Evolutionary conservation across 1,140 invertebrate genomes (phyloP).

Genomic region (Arctopsyche grandis): DNA sequence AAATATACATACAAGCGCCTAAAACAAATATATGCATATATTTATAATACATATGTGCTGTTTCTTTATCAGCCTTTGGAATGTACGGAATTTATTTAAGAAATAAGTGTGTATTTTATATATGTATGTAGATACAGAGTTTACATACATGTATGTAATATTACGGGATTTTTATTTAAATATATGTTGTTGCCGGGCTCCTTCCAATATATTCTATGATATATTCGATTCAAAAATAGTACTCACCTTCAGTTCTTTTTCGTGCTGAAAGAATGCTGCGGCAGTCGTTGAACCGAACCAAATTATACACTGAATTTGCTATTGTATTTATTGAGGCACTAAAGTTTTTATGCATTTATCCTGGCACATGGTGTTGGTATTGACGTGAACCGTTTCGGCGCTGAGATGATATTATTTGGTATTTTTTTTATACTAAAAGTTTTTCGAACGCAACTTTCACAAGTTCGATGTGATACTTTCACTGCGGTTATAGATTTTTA

Average conservation of each 20-base stretch:
- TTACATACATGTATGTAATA: background rate
- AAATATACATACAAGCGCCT: no score
- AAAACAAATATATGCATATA: no score
- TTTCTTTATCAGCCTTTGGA: background rate
- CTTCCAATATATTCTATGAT: background rate
- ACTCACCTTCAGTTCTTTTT: conserved; percentile 16
- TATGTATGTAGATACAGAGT: no score
- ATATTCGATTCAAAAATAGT: background rate
- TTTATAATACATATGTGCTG: no score
- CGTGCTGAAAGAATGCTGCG: conserved; percentile 11
- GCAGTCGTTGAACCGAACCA: conserved; percentile 18
- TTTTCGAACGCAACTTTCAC: no score
- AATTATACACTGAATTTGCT: background rate
- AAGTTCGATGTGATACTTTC: no score
- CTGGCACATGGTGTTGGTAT: background rate
- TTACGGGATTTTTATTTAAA: background rate
- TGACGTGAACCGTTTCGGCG: background rate
- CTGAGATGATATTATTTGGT: no score
- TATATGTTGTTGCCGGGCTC: background rate
- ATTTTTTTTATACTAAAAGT: no score
- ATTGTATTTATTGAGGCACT: background rate
- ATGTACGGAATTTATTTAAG: background rate
- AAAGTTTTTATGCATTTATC: background rate
- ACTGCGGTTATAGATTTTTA: no score
- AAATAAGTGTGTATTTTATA: no score